Base-by-base conservation (phyloP, 2,888 invertebrate genomes). In the Agrochola lychnidis region DNA sequence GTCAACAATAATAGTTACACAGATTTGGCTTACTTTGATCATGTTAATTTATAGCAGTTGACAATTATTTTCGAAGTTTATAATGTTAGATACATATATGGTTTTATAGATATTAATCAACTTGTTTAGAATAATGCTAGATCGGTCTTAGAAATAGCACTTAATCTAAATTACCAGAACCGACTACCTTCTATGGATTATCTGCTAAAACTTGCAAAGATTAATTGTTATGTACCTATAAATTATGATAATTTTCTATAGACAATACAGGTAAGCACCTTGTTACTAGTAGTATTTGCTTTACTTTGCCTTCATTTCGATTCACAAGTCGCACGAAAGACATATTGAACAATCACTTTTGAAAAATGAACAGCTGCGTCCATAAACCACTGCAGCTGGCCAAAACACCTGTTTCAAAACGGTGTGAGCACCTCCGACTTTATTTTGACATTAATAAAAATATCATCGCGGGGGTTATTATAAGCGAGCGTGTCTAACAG, bases 381-480 rank as follows among this genome's bases (percentile, higher is more conserved):
- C 61, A 22, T 59, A 74, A 57, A 63, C 36, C 51, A 25, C 22
- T 51, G 56, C 81, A 85, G 61, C 73, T 80, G 74, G 63, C 19
- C 5, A 69, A 66, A 48, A 72, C 70, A 76, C 74, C 82, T 83
- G 83, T 87, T 91, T 89, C 92, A 75, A 73, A 71, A 73, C 94
- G 91, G 95, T 95, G 94, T 95, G 90, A 94, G 82, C 64, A 88
- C 74, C 83, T 89, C 89, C 92, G 90, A 92, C 89, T 95, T 95
- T 96, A 96, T 96, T 96, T 96, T 96, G 96, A 96, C 95, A 96
- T 96, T 96, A 96, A 96, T 96, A 96, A 96, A 96, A 96, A 96
- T 96, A 96, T 96, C 96, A 96, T 96, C 96, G 93, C 94, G 90
- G 93, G 93, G 95, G 94, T 95, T 95, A 96, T 96, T 95, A 96